phyloP scores from a whole-genome alignment of 2,113 vertebrate genomes.

The Atractosteus spatula region DNA sequence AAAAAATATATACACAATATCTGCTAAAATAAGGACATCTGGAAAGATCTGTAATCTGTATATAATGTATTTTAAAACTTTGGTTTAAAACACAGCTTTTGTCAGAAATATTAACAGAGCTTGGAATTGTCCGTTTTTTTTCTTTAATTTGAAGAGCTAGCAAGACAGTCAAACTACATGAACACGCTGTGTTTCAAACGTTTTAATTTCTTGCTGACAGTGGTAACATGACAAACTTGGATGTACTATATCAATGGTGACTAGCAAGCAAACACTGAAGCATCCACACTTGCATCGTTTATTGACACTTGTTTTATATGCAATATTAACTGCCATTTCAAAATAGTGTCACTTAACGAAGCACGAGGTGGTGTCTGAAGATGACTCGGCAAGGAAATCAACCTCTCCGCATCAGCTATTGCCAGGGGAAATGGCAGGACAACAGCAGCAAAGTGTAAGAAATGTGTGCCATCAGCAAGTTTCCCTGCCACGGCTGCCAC shows the following conservation, averaged over 20 bases:
- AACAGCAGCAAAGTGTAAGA: conserved; percentile 54
- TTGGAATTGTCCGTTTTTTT: conserved; percentile 14
- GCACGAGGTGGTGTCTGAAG: conserved; percentile 57
- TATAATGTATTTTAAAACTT: conserved; percentile 2
- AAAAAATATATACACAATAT: conserved; percentile 4
- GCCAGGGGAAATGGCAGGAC: conserved; percentile 53
- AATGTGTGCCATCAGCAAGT: conserved; percentile 31
- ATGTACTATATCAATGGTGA: no score
- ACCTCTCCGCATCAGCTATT: conserved; percentile 52
- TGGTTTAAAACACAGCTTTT: background rate
- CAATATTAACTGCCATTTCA: conserved; percentile 55
- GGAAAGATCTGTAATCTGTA: background rate
- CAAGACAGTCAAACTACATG: conserved; percentile 4
- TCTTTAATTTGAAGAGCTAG: conserved; percentile 13
- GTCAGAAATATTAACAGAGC: conserved; percentile 20
- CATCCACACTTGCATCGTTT: conserved; percentile 22
- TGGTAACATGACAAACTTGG: no score
- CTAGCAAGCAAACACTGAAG: background rate
- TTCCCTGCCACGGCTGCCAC: conserved; percentile 30
- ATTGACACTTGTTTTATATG: conserved; percentile 34
- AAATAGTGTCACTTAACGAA: conserved; percentile 62
- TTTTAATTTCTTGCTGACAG: conserved; percentile 10
- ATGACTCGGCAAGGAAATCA: conserved; percentile 50
- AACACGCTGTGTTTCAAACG: conserved; percentile 6
- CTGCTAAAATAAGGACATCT: background rate